Conservation (phyloP, 2,797 vertebrate genomes). For the Rhinatrema bivittatum region DNA sequence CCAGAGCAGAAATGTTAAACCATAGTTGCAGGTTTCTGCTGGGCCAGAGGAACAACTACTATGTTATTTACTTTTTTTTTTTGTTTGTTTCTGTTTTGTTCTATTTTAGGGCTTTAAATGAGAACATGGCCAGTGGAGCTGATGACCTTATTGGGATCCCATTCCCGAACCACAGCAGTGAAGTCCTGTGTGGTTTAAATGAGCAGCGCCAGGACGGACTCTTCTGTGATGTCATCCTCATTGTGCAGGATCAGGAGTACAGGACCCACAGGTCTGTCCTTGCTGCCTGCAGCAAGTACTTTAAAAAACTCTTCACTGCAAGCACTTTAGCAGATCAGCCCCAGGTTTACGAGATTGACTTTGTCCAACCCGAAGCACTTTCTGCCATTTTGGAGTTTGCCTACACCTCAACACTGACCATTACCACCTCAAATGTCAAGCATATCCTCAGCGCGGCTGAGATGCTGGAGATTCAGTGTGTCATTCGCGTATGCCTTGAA, state of each 20-base stretch:
- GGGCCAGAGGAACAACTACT: no score
- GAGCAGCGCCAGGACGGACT: slow-evolving; percentile 88
- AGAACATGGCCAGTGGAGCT: slow-evolving; percentile 85
- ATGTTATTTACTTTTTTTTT: no score
- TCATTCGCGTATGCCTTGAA: slow-evolving; percentile 92
- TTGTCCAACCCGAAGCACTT: slow-evolving; percentile 88
- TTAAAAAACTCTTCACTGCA: slow-evolving; percentile 95
- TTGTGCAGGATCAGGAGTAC: slow-evolving; percentile 91
- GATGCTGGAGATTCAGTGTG: slow-evolving; percentile 93
- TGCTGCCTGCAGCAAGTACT: slow-evolving; percentile 96
- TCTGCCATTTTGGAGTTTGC: slow-evolving; percentile 96
- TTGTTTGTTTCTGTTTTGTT: slow-evolving; percentile 27
- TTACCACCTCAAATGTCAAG: slow-evolving; percentile 87
- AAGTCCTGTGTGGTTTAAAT: slow-evolving; percentile 89
- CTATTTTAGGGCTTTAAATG: slow-evolving; percentile 51
- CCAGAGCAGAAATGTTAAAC: no score
- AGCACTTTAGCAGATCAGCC: slow-evolving; percentile 70
- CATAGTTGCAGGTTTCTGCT: no score
- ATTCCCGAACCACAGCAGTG: slow-evolving; percentile 97
- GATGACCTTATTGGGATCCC: slow-evolving; percentile 96
- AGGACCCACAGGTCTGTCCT: slow-evolving; percentile 88
- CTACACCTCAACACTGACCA: slow-evolving; percentile 94
- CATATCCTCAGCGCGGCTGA: slow-evolving; percentile 88
- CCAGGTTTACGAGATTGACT: slow-evolving; percentile 92
- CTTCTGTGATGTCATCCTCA: slow-evolving; percentile 90